Conservation (phyloP, 2,113 vertebrate species). For the Aspiorhynchus laticeps region DNA sequence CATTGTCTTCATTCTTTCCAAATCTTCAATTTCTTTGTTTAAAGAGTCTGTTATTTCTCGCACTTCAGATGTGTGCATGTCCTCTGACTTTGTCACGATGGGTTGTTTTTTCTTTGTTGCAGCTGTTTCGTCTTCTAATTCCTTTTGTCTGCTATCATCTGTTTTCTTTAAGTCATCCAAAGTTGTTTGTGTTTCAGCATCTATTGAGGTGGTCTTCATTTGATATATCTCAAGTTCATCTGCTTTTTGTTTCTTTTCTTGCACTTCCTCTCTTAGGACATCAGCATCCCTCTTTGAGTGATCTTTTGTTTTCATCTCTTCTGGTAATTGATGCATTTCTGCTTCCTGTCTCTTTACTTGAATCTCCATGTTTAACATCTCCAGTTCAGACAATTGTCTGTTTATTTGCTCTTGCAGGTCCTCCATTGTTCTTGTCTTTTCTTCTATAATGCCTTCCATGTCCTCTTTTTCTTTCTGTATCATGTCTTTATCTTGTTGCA, state of each 20-base stretch:
- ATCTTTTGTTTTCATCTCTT: neutral
- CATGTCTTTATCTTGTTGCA: constrained; percentile 30
- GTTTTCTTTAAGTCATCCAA: neutral
- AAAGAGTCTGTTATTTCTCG: neutral
- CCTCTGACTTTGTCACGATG: neutral
- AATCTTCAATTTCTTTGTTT: constrained; percentile 10
- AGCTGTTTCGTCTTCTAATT: neutral
- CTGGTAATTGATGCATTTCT: neutral
- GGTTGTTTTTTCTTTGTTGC: neutral
- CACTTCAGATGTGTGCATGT: neutral
- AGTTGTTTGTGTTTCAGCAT: constrained; percentile 47
- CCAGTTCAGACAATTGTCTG: neutral
- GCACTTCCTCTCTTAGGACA: neutral
- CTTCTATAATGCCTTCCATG: constrained; percentile 4
- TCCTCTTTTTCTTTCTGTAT: constrained; percentile 19
- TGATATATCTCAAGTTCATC: neutral
- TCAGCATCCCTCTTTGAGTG: constrained; percentile 3
- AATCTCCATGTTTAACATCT: constrained; percentile 23
- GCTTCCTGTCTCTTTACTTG: neutral
- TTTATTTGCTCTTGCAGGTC: constrained; percentile 5
- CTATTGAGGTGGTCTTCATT: neutral
- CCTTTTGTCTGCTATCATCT: neutral
- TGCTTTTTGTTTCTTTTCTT: neutral
- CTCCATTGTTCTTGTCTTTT: neutral
- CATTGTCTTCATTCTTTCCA: neutral